phyloP scores from a whole-genome alignment of 2,113 vertebrate species.

The Nymphicus hollandicus region DNA sequence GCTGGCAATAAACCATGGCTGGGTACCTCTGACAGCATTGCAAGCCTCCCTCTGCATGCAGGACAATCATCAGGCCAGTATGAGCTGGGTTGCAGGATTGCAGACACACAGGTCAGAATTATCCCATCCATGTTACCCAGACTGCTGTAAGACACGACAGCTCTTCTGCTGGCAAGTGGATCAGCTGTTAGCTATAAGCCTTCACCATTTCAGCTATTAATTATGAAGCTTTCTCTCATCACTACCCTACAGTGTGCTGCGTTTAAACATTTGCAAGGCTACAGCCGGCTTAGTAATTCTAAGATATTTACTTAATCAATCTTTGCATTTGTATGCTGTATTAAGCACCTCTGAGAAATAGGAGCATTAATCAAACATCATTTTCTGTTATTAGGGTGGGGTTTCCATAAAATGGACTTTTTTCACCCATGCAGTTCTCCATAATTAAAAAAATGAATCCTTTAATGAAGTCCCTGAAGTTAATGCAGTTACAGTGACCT shows the following conservation, averaged over 20 bases:
- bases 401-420: neutral
- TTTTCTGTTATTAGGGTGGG: neutral
- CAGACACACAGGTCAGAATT: neutral
- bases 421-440: neutral
- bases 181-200: neutral
- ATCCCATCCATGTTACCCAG: neutral
- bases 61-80: fast-evolving
- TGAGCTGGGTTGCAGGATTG: neutral
- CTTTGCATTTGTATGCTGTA: neutral
- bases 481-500: conserved; percentile 2
- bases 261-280: neutral
- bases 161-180: neutral
- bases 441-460: conserved; percentile 20
- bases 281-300: neutral
- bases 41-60: fast-evolving
- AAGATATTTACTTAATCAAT: neutral
- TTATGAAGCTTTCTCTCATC: neutral
- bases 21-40: fast-evolving
- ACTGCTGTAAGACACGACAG: neutral
- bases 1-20: neutral
- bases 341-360: neutral
- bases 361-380: neutral
- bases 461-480: conserved; percentile 21
- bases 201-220: neutral
- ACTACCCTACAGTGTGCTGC: neutral